phyloP scores from a whole-genome alignment of 1,140 invertebrate genomes.

The Sycobia sp. region DNA sequence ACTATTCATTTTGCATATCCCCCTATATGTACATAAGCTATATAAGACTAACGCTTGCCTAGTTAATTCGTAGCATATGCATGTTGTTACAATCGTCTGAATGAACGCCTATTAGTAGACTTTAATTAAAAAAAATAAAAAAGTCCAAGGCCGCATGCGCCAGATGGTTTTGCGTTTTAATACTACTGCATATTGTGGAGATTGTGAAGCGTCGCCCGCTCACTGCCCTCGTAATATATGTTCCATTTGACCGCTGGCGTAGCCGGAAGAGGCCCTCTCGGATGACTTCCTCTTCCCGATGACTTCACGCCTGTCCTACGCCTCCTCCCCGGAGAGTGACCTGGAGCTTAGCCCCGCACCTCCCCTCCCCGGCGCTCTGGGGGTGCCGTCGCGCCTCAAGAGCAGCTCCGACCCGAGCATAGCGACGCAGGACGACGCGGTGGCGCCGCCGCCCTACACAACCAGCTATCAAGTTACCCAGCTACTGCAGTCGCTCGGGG shows the following conservation, averaged over 20 bases:
- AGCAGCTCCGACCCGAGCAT: constrained; percentile 89
- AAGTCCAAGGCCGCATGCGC: neutral
- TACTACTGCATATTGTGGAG: neutral
- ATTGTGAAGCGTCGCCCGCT: neutral
- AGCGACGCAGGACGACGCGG: constrained; percentile 70
- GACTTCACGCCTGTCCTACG: constrained; percentile 93
- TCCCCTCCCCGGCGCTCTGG: constrained; percentile 64
- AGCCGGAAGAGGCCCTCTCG: constrained; percentile 83
- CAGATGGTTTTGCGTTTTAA: neutral
- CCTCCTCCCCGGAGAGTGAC: constrained; percentile 94
- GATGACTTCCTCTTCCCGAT: constrained; percentile 98
- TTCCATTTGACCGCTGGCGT: constrained; percentile 48
- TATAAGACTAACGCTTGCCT: neutral
- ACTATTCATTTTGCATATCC: too few species aligned
- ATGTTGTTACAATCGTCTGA: neutral
- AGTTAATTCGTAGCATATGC: neutral
- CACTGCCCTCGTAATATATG: neutral
- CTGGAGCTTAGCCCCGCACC: constrained; percentile 82
- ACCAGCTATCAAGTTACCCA: constrained; percentile 61
- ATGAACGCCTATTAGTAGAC: neutral
- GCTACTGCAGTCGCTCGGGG: neutral
- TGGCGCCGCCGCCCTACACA: constrained; percentile 63
- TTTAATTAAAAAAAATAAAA: neutral
- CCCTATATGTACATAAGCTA: too few species aligned
- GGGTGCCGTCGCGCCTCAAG: constrained; percentile 73